Evolutionary conservation across 2,797 vertebrate genomes (phyloP).

Genomic region (Ispidina picta): DNA sequence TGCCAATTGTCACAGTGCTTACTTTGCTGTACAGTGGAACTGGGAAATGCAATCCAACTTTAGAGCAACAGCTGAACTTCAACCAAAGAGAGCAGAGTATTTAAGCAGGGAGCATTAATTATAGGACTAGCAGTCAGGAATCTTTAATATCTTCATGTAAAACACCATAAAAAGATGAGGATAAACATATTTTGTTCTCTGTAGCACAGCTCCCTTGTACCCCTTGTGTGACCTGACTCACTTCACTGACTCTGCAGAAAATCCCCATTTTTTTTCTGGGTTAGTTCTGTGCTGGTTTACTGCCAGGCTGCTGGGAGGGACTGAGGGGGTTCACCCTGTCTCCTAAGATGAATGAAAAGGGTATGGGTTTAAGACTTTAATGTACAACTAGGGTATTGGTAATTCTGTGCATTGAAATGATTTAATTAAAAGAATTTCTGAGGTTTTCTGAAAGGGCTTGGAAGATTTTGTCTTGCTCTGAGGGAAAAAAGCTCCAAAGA

Average conservation of each 20-base stretch:
- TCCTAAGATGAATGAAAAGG: background rate
- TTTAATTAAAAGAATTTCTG: background rate
- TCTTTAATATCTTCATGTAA: background rate
- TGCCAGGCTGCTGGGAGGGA: background rate
- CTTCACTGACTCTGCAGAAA: background rate
- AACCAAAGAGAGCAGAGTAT: background rate
- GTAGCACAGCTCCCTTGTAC: background rate
- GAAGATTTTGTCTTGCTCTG: background rate
- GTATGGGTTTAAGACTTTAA: background rate
- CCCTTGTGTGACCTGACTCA: background rate
- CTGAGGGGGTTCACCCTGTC: background rate
- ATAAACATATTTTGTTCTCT: background rate
- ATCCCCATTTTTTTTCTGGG: background rate
- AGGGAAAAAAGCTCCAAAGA: background rate
- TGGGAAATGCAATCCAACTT: background rate
- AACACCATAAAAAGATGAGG: background rate
- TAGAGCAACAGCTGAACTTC: background rate
- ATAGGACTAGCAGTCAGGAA: background rate
- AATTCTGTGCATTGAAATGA: background rate
- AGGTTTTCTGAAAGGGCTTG: background rate
- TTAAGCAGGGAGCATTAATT: background rate
- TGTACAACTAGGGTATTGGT: background rate
- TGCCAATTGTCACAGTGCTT: background rate
- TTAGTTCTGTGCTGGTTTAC: background rate
- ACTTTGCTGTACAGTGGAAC: background rate